Evolutionary conservation across 1,140 invertebrate species (phyloP).

Genomic region (Caenorhabditis remanei): DNA sequence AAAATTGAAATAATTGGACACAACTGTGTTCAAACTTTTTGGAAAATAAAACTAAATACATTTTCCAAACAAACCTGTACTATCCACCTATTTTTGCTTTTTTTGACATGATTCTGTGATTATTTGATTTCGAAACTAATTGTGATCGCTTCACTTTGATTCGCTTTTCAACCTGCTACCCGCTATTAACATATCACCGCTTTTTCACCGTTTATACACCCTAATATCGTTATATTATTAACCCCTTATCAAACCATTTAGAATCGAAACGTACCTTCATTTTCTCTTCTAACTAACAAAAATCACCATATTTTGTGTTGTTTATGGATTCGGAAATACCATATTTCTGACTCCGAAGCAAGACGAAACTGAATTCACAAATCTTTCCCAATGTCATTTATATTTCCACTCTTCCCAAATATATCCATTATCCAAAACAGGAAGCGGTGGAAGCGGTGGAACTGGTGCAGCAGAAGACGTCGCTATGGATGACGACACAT

Average conservation of each 20-base stretch:
- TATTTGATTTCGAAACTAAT: not conserved
- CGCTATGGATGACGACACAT: conserved; percentile 87
- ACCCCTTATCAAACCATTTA: not conserved
- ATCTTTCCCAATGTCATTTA: not conserved
- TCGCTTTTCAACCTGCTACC: conserved; percentile 7
- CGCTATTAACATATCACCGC: not conserved
- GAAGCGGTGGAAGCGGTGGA: conserved; percentile 47
- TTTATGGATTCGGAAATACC: not conserved
- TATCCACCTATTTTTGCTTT: not conserved
- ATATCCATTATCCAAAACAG: conserved; percentile 82
- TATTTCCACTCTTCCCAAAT: conserved; percentile 87
- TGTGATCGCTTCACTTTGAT: not conserved
- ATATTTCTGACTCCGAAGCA: not conserved
- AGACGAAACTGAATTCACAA: not conserved
- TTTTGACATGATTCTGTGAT: not conserved
- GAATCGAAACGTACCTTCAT: no score
- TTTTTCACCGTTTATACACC: not conserved
- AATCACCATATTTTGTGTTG: not conserved
- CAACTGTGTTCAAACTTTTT: not conserved
- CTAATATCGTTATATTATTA: not conserved
- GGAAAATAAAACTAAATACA: not conserved
- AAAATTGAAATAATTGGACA: not conserved
- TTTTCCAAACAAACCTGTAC: not conserved
- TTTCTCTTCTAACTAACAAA: conserved; percentile 23
- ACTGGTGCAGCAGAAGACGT: conserved; percentile 82